phyloP scores from a whole-genome alignment of 1,140 invertebrate genomes.

The Pseudachorutes palmiensis region DNA sequence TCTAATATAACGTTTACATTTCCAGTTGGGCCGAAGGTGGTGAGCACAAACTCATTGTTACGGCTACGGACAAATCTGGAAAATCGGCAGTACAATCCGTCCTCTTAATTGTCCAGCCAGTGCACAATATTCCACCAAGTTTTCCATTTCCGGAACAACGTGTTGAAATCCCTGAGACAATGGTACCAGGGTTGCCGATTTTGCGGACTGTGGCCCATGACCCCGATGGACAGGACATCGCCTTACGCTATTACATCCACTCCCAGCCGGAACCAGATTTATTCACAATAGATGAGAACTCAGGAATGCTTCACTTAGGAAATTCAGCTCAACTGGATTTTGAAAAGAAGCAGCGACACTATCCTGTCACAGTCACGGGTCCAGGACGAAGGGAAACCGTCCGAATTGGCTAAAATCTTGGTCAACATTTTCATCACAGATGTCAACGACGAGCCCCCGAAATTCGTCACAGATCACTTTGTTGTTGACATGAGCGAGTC shows the following conservation, averaged over 20 bases:
- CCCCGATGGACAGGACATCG: constrained; percentile 41
- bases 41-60: constrained; percentile 41
- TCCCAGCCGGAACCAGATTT: constrained; percentile 44
- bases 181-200: constrained; percentile 34
- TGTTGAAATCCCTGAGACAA: constrained; percentile 35
- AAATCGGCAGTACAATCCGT: constrained; percentile 37
- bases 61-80: constrained; percentile 42
- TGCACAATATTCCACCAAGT: constrained; percentile 38
- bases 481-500: constrained; percentile 52
- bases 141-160: constrained; percentile 33
- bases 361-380: constrained; percentile 31
- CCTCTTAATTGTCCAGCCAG: constrained; percentile 39
- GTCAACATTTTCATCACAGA: constrained; percentile 64
- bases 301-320: constrained; percentile 43
- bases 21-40: constrained; percentile 34
- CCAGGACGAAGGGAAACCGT: constrained; percentile 34
- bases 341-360: constrained; percentile 26
- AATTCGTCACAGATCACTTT: constrained; percentile 56
- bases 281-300: constrained; percentile 42
- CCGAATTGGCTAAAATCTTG: constrained; percentile 63
- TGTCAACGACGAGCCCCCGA: constrained; percentile 73
- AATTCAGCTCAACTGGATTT: constrained; percentile 34
- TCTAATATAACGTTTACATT: constrained; percentile 10
- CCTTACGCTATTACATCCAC: constrained; percentile 42
- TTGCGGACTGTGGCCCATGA: constrained; percentile 40